A percentile compares a stretch with the other conserved stretches of the same genome.
Conservation (phyloP, 1,140 invertebrate genomes). For the Ceratosolen fusciceps region DNA sequence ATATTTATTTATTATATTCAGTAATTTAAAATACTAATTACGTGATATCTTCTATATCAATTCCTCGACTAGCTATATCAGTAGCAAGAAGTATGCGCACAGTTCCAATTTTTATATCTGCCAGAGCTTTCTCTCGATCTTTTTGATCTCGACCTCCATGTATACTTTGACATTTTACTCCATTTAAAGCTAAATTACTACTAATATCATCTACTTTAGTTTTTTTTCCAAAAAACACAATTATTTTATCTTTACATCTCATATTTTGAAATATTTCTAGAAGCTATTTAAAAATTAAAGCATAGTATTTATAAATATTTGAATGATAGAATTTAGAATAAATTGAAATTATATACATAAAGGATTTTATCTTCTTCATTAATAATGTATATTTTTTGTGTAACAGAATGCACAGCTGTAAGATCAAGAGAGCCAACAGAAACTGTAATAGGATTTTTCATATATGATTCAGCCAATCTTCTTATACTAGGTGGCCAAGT, state of each 20-base stretch:
- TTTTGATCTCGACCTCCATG: slow-evolving; percentile 91
- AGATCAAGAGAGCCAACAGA: slow-evolving; percentile 90
- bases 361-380: slow-evolving; percentile 80
- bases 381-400: slow-evolving; percentile 81
- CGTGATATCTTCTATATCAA: slow-evolving; percentile 94
- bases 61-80: slow-evolving; percentile 93
- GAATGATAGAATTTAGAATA: background rate
- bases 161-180: slow-evolving; percentile 82
- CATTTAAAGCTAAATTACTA: slow-evolving; percentile 80
- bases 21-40: slow-evolving; percentile 71
- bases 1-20: background rate
- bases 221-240: slow-evolving; percentile 92
- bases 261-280: slow-evolving; percentile 77
- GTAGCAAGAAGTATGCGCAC: slow-evolving; percentile 91
- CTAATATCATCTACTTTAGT: slow-evolving; percentile 84
- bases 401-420: slow-evolving; percentile 86
- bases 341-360: slow-evolving; percentile 67
- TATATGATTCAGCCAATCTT: slow-evolving; percentile 85
- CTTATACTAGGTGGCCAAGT: slow-evolving; percentile 91
- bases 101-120: slow-evolving; percentile 83
- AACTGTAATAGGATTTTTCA: slow-evolving; percentile 90
- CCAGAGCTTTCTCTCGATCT: slow-evolving; percentile 88
- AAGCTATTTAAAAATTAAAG: slow-evolving; percentile 62
- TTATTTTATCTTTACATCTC: slow-evolving; percentile 82
- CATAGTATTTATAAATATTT: slow-evolving; percentile 7